phyloP scores from a whole-genome alignment of 2,113 vertebrate genomes.

The Tautogolabrus adspersus region DNA sequence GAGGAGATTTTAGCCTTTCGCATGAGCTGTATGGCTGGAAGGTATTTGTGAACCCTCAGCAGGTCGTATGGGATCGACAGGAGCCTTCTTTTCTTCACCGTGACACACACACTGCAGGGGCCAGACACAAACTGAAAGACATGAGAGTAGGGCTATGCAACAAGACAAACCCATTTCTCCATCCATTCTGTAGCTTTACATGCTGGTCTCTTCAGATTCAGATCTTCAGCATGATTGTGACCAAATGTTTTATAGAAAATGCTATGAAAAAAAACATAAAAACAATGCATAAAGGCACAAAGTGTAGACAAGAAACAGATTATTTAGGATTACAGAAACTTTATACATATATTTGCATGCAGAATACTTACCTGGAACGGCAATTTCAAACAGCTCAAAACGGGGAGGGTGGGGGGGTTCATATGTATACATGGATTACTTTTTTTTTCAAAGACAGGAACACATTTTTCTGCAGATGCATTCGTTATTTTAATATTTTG shows the following conservation, averaged over 20 bases:
- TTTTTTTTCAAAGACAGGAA: constrained; percentile 25
- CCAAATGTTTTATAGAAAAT: constrained; percentile 90
- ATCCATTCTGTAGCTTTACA: constrained; percentile 86
- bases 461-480: constrained; percentile 44
- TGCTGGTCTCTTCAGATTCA: constrained; percentile 85
- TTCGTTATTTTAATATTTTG: constrained; percentile 16
- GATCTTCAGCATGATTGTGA: constrained; percentile 92
- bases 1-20: neutral
- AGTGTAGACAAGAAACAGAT: constrained; percentile 66
- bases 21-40: neutral
- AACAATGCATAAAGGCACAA: constrained; percentile 79
- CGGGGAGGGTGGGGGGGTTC: constrained; percentile 16
- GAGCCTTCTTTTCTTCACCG: constrained; percentile 6
- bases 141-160: constrained; percentile 91
- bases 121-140: constrained; percentile 38
- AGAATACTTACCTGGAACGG: constrained; percentile 70
- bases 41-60: neutral
- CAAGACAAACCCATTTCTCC: constrained; percentile 77
- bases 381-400: constrained; percentile 29
- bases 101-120: constrained; percentile 23
- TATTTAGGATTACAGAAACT: constrained; percentile 69
- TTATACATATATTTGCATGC: constrained; percentile 82
- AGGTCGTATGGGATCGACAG: neutral
- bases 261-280: constrained; percentile 34
- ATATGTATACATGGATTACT: constrained; percentile 7